These are phyloP conservation scores for Chydorus sphaericus DNA, from an alignment of 2,888 invertebrate genomes.

Conservation along the genomic window DNA sequence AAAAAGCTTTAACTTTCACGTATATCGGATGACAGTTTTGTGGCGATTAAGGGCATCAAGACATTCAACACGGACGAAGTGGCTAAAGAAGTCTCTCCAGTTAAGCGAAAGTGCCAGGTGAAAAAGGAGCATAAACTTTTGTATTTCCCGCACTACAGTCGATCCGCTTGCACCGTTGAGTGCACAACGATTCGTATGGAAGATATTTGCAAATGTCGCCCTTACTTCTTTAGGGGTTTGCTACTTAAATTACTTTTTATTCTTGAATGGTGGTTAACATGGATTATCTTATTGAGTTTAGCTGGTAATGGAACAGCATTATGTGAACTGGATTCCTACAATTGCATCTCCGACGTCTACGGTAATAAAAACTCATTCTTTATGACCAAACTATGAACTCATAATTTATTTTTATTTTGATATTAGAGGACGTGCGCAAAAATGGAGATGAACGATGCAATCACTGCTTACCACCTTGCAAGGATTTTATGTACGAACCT, in stretches of 20 bases:
- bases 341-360: background rate
- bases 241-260: background rate
- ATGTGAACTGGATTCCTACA: background rate
- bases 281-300: background rate
- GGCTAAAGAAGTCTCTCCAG: background rate
- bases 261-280: no score
- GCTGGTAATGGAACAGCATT: background rate
- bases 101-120: conserved; percentile 7
- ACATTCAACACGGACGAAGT: conserved; percentile 2
- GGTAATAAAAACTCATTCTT: background rate
- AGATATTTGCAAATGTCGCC: conserved; percentile 3
- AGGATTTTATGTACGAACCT: conserved; percentile 50
- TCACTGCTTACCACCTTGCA: conserved; percentile 60
- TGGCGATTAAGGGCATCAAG: background rate
- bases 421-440: background rate
- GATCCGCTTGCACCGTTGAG: conserved; percentile 6
- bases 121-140: conserved; percentile 1
- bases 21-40: no score
- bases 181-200: background rate
- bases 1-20: no score
- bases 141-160: conserved; percentile 8
- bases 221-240: conserved; percentile 9
- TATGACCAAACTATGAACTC: no score
- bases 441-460: conserved; percentile 26
- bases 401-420: no score